Conservation (phyloP, 2,797 vertebrate genomes). For the Tokudaia tokunoshimensis region DNA sequence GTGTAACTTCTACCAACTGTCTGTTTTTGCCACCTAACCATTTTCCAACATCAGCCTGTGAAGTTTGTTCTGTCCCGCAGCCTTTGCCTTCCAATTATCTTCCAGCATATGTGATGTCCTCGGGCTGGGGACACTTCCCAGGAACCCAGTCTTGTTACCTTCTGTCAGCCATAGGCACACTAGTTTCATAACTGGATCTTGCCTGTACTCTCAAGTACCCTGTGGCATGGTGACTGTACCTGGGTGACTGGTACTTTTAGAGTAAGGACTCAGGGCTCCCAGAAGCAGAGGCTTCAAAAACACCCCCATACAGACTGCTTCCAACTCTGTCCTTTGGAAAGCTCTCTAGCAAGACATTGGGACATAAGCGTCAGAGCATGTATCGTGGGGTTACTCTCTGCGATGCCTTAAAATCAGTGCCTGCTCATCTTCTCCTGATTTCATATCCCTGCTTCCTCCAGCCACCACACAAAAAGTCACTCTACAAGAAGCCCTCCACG, state of each 20-base stretch:
- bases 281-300: slow-evolving; percentile 57
- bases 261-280: slow-evolving; percentile 12
- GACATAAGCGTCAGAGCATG: slow-evolving; percentile 41
- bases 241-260: slow-evolving; percentile 1
- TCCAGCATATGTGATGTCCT: background rate
- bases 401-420: slow-evolving; percentile 46
- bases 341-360: slow-evolving; percentile 4
- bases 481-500: slow-evolving; percentile 47
- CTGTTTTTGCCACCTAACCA: slow-evolving; percentile 2
- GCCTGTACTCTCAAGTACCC: background rate
- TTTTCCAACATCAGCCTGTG: slow-evolving; percentile 25
- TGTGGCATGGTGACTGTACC: background rate
- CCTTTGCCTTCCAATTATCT: slow-evolving; percentile 27
- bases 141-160: slow-evolving; percentile 23
- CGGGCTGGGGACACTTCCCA: background rate
- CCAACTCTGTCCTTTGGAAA: slow-evolving; percentile 66
- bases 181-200: slow-evolving; percentile 23
- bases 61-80: slow-evolving; percentile 22
- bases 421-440: slow-evolving; percentile 58
- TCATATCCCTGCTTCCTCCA: background rate
- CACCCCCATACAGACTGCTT: background rate
- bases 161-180: background rate
- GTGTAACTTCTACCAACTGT: slow-evolving; percentile 12
- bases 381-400: slow-evolving; percentile 48
- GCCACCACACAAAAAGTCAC: slow-evolving; percentile 35